Evolutionary conservation across 2,797 vertebrate genomes (phyloP), one percentile per base, ranked within the genome.

Genomic region (Falco novaeseelandiae): DNA sequence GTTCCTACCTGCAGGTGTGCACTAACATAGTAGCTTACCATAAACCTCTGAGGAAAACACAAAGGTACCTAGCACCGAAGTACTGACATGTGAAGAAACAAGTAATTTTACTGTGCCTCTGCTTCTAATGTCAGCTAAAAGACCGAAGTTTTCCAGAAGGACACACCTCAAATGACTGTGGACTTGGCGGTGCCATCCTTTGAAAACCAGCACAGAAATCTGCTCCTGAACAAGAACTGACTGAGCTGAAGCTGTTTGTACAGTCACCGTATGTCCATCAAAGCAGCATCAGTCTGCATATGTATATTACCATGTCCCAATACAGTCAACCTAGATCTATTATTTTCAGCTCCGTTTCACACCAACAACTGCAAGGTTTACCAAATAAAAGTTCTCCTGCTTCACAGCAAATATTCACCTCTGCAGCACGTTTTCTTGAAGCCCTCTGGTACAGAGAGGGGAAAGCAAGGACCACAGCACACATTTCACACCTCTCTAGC

Each of bases 1-100:
- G 0, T 27, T 80, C 79, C 36, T 69, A 29, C 11, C 69, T n/a
- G 49, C 48, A 63, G 63, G 25, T 18, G 5, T 14, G 26, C 42
- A 13, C 29, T 9, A 38, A 58, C 36, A 32, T 10, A 70, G 34
- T 44, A 65, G 21, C 18, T 34, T 25, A 36, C 55, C 55, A 23
- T 2, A 44, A 69, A 54, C 20, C 30, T 48, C 17, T 0, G 0
- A 52, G 38, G 27, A 36, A 59, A 20, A 23, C 0, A 1, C 44
- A 70, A 13, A 65, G 40, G 32, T 14, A 36, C 18, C 13, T 32
- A 51, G 52, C 69, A 67, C 16, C 38, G 23, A 8, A 54, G 22
- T 29, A 38, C n/a, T 9, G 26, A 49, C 40, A 38, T 14, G 9
- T 0, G 0, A 30, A 6, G 0, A 70, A 27, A 2, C 23, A 27